Evolutionary conservation across 2,113 vertebrate species (phyloP).

Genomic region (Boulengerochromis microlepis): DNA sequence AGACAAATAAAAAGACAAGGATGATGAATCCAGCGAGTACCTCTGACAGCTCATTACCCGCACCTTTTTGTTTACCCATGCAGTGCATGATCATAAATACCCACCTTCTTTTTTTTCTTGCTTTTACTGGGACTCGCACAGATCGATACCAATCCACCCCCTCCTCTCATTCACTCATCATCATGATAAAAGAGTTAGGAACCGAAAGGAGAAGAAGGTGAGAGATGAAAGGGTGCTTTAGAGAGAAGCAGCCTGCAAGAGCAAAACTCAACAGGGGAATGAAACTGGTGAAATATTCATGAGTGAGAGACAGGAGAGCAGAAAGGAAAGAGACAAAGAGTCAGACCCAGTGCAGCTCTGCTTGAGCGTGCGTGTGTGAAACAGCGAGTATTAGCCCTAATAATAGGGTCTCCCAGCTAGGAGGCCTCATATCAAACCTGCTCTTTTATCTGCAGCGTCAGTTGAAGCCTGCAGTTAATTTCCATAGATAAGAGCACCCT

Average conservation of each 20-base stretch:
- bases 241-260: background rate
- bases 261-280: constrained; percentile 7
- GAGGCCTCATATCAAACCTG: constrained; percentile 16
- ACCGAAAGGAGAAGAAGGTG: background rate
- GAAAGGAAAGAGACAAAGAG: constrained; percentile 6
- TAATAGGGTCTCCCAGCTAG: background rate
- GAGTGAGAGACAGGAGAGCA: constrained; percentile 2
- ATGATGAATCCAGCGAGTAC: background rate
- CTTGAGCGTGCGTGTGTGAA: background rate
- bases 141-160: background rate
- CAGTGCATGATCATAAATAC: background rate
- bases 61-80: background rate
- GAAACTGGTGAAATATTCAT: constrained; percentile 55
- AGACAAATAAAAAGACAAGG: background rate
- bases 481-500: constrained; percentile 41
- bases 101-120: background rate
- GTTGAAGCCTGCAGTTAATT: constrained; percentile 41
- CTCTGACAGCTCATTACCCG: background rate
- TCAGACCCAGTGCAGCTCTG: background rate
- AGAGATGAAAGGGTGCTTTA: background rate
- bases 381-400: background rate
- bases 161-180: background rate
- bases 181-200: background rate
- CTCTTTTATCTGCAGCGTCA: constrained; percentile 35
- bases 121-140: background rate